Evolutionary conservation across 2,888 invertebrate species (phyloP).

Genomic region (Drosophila subquinaria): DNA sequence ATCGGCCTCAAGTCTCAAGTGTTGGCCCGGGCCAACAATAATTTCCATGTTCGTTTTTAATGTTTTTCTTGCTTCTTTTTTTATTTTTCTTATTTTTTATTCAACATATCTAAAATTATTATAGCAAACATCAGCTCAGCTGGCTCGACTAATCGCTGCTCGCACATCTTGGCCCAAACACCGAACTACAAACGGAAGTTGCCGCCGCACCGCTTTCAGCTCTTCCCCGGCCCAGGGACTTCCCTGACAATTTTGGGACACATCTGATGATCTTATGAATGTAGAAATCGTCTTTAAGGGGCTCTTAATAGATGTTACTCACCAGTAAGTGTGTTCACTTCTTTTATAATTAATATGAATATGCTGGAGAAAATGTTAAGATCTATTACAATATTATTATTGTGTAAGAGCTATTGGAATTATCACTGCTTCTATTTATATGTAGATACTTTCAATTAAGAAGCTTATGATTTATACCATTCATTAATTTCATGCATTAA

Average conservation of each 20-base stretch:
- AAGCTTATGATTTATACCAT: no score
- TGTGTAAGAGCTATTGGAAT: not conserved
- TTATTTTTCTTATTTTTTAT: slow-evolving; percentile 21
- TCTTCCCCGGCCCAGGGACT: not conserved
- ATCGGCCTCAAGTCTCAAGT: slow-evolving; percentile 64
- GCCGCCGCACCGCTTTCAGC: slow-evolving; percentile 38
- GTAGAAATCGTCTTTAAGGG: slow-evolving; percentile 34
- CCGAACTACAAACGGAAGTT: slow-evolving; percentile 79
- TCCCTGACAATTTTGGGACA: slow-evolving; percentile 40
- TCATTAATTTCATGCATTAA: not conserved
- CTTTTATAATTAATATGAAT: not conserved
- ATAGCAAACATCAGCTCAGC: slow-evolving; percentile 44
- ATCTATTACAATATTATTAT: not conserved
- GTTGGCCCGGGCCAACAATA: slow-evolving; percentile 68
- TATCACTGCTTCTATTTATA: no score
- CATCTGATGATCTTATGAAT: slow-evolving; percentile 25
- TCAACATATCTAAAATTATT: slow-evolving; percentile 75
- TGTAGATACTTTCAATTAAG: no score
- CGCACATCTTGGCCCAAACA: slow-evolving; percentile 60
- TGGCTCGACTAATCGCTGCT: slow-evolving; percentile 64
- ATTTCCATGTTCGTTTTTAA: slow-evolving; percentile 73
- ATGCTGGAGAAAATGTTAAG: not conserved
- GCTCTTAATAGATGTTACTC: slow-evolving; percentile 15
- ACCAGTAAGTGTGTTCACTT: slow-evolving; percentile 16
- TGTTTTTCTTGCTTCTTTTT: slow-evolving; percentile 38